Conservation (phyloP, 1,140 invertebrate species). For the Psilanteris sp. region DNA sequence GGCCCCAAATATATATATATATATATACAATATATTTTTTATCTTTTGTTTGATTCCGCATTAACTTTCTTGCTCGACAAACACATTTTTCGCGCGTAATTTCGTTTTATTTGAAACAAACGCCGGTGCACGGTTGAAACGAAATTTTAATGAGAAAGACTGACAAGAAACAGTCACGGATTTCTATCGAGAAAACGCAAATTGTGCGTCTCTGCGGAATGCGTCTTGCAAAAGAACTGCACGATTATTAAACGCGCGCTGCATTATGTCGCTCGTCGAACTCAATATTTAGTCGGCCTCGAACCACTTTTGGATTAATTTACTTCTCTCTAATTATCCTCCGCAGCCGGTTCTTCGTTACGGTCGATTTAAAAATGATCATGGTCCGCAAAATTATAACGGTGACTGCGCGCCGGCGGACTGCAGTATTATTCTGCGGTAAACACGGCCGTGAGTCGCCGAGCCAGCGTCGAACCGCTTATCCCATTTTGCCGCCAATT, state of each 20-base stretch:
- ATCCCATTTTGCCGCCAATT: conserved; percentile 3
- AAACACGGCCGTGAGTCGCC: conserved; percentile 8
- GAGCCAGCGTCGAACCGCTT: conserved; percentile 10
- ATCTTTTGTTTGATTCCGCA: no score
- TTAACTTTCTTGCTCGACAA: no score
- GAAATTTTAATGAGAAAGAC: no score
- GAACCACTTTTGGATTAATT: conserved; percentile 51
- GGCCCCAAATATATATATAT: no score
- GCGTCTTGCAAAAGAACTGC: conserved; percentile 5
- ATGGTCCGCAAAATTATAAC: conserved; percentile 47
- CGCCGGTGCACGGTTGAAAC: no score
- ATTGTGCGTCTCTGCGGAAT: neutral
- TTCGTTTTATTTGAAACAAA: no score
- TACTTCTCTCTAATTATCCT: conserved; percentile 48
- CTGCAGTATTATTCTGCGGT: conserved; percentile 37
- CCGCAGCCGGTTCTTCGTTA: conserved; percentile 50
- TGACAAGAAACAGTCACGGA: neutral
- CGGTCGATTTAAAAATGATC: conserved; percentile 45
- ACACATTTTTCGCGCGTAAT: neutral
- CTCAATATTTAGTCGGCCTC: conserved; percentile 48
- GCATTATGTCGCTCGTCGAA: conserved; percentile 11
- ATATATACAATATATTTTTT: no score
- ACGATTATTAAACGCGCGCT: conserved; percentile 16
- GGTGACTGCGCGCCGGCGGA: conserved; percentile 31
- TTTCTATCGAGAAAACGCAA: neutral